These are phyloP conservation scores for Spisula solida DNA, from an alignment of 2,888 invertebrate genomes.

Conservation along the genomic window DNA sequence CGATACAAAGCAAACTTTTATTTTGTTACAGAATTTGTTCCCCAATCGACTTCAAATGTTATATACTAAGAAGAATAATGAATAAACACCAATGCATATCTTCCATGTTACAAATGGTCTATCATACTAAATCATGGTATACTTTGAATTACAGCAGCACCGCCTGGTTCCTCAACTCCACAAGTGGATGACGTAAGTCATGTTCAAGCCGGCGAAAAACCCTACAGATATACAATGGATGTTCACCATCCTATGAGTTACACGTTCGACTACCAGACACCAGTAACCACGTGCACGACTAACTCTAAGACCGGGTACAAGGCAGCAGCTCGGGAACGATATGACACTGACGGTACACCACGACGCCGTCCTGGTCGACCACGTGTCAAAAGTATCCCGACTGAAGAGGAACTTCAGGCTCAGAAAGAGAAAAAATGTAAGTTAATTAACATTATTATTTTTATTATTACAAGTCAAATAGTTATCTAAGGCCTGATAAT, in stretches of 20 bases:
- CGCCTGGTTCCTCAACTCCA: background rate
- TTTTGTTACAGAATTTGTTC: too few species aligned
- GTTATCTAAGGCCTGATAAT: too few species aligned
- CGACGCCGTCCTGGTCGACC: constrained; percentile 82
- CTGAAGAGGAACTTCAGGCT: constrained; percentile 75
- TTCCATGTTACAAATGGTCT: too few species aligned
- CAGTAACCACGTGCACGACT: background rate
- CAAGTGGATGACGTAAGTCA: background rate
- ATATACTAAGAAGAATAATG: too few species aligned
- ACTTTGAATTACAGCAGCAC: background rate
- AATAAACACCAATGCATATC: too few species aligned
- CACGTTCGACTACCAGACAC: constrained; percentile 21
- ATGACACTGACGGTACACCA: constrained; percentile 49
- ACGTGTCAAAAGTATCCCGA: constrained; percentile 78
- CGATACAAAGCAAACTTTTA: too few species aligned
- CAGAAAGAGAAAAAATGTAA: constrained; percentile 82
- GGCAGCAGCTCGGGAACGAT: constrained; percentile 48
- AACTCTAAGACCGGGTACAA: constrained; percentile 32
- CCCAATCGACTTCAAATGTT: too few species aligned
- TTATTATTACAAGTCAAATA: too few species aligned
- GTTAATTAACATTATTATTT: constrained; percentile 17
- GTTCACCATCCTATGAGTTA: constrained; percentile 27
- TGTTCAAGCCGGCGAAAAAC: background rate
- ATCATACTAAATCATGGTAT: background rate
- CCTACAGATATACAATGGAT: constrained; percentile 20